Base-by-base conservation (phyloP, 2,888 invertebrate genomes). In the Ceraclea dissimilis region DNA sequence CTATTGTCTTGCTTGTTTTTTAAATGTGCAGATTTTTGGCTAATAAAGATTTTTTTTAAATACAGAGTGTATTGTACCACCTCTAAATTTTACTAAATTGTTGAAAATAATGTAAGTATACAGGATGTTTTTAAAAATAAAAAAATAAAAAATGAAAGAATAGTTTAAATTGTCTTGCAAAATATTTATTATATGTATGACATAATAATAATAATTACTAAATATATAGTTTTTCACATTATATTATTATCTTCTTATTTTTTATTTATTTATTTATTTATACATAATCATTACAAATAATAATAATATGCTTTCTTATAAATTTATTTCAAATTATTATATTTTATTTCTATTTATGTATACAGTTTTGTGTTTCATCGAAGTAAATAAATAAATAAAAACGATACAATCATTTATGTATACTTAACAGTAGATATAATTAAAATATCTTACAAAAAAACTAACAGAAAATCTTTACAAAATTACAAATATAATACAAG, bases 221-320 rank as follows among this genome's bases (percentile, higher is more conserved):
- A n/a, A 39, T 8, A 16, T 39, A 39, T 8, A 39, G 13, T 8
- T 4, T 4, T 4, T 8, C 13, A 39, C 13, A 39, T 48, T 51
- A 16, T 51, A 43, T 46, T 48, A 34, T n/a, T n/a, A n/a, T n/a
- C n/a, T n/a, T n/a, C n/a, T n/a, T n/a, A n/a, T n/a, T n/a, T n/a
- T n/a, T n/a, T n/a, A n/a, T n/a, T 34, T 21, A 21, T 47, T 47
- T 52, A 52, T 20, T 39, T 49, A 31, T 51, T 44, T 34, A 52
- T 48, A 51, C 51, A 22, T 49, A 48, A 47, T 47, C n/a, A 8
- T 4, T 8, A 39, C 5, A 4, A 39, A 13, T 39, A 39, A 39
- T 8, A n/a, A 13, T 13, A 39, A 8, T 8, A 39, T 39, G 11
- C 11, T 8, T 8, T 31, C 6, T 6, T 31, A 31, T 8, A 8